Evolutionary conservation across 1,140 invertebrate genomes (phyloP), one percentile per base, ranked within the genome.

Genomic region (Mamestra configurata): DNA sequence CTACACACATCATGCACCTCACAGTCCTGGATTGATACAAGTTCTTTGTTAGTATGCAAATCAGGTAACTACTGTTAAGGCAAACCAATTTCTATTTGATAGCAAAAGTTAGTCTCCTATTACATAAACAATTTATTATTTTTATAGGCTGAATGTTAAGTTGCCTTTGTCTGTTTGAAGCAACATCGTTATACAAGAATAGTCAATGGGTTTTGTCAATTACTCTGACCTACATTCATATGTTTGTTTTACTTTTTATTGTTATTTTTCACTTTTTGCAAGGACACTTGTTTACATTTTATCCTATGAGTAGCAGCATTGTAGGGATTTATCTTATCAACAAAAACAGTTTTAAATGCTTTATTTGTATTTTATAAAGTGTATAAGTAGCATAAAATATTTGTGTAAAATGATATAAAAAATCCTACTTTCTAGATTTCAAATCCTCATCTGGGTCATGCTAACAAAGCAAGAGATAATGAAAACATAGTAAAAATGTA

Each of bases 1-100:
- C 85, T 86, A 91, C 83, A 89, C 78, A 84, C 88, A 89, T 89
- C 93, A 94, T 94, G 93, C 93, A 93, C 93, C 89, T 92, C 90
- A 93, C 84, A 79, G 77, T 90, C 92, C 93, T 94, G 93, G 64
- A 92, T 91, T 84, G 93, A 92, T 89, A 87, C 84, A 92, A 92
- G 79, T 90, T 84, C 80, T 61, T 87, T 91, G 91, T 94, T 94
- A 94, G 92, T 94, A 91, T 72, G 55, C 71, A 80, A 64, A 46
- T 77, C 81, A 76, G 57, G 53, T 73, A 37, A 51, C 75, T 72
- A 72, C 72, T 73, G 68, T 71, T 79, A 79, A 73, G 71, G 79
- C 72, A 83, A 83, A 79, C 68, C 70, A 81, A 79, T 66, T 55
- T 76, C 57, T 68, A 70, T 82, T 75, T 68, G 31, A 53, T 66